Conservation (phyloP, 2,797 vertebrate genomes). For the Perodicticus potto region DNA sequence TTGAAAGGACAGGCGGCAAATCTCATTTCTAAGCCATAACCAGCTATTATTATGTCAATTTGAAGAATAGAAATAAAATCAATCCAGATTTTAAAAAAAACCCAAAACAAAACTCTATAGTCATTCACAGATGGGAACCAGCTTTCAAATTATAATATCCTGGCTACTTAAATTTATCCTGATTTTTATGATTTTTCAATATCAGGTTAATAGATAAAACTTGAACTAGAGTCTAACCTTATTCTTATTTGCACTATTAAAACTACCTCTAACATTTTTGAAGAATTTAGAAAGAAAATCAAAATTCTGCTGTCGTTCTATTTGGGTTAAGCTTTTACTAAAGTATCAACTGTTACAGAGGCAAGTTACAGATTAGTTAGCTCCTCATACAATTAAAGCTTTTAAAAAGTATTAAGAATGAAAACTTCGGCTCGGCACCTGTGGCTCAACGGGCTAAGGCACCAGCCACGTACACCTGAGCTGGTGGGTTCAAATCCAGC, state of each 20-base stretch:
- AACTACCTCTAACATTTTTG: slow-evolving; percentile 4
- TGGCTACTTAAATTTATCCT: neutral
- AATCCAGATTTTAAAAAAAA: neutral
- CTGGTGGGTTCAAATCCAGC: too few species aligned
- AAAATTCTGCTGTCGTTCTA: neutral
- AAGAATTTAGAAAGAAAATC: slow-evolving; percentile 20
- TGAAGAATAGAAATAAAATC: slow-evolving; percentile 71
- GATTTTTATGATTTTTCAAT: slow-evolving; percentile 55
- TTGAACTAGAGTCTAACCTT: neutral
- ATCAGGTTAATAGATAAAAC: slow-evolving; percentile 28
- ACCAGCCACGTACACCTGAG: too few species aligned
- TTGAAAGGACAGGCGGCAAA: slow-evolving; percentile 56
- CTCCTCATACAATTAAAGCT: neutral
- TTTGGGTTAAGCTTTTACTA: neutral
- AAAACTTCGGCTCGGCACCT: neutral
- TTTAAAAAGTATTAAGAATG: neutral
- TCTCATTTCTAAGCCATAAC: slow-evolving; percentile 36
- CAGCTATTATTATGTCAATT: slow-evolving; percentile 56
- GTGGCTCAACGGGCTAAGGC: too few species aligned
- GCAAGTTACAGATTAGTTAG: neutral
- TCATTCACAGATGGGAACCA: neutral
- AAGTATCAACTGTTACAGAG: neutral
- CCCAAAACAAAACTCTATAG: neutral
- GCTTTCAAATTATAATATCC: neutral
- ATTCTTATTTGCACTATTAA: neutral